Conservation (phyloP, 2,797 vertebrate species). For the Miichthys miiuy region DNA sequence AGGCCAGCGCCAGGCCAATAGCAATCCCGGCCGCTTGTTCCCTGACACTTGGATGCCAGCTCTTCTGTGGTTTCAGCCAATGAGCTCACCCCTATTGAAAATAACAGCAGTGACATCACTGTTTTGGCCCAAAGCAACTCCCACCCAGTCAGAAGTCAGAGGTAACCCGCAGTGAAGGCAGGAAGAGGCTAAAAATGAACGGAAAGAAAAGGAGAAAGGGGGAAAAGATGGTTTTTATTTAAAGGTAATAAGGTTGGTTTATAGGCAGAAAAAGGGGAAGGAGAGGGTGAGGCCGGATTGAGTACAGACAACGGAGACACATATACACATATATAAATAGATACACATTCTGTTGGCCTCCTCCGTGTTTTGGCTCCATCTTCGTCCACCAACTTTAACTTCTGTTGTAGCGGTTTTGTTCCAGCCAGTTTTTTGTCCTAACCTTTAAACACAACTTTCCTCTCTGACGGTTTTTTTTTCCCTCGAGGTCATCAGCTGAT, state of each 20-base stretch:
- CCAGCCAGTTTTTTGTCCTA: background rate
- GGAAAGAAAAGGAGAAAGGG: slow-evolving; percentile 53
- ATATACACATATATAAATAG: slow-evolving; percentile 42
- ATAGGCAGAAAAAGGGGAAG: slow-evolving; percentile 40
- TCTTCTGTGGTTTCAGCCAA: slow-evolving; percentile 77
- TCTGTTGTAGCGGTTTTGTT: slow-evolving; percentile 18
- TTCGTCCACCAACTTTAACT: slow-evolving; percentile 19
- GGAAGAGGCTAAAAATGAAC: slow-evolving; percentile 60
- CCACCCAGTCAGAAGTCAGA: slow-evolving; percentile 72
- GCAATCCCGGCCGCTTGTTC: slow-evolving; percentile 50
- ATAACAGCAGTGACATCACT: slow-evolving; percentile 81
- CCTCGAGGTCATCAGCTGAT: slow-evolving; percentile 53
- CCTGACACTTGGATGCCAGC: slow-evolving; percentile 80
- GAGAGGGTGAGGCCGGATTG: slow-evolving; percentile 55
- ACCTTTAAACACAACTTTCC: background rate
- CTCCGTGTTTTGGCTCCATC: slow-evolving; percentile 27
- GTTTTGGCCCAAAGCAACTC: slow-evolving; percentile 64
- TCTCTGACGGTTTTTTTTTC: slow-evolving; percentile 1
- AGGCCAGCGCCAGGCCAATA: slow-evolving; percentile 38
- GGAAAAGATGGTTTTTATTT: slow-evolving; percentile 64
- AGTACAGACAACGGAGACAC: slow-evolving; percentile 45
- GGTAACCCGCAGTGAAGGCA: slow-evolving; percentile 64
- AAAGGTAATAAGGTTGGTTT: slow-evolving; percentile 65
- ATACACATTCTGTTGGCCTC: slow-evolving; percentile 33
- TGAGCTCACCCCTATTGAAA: slow-evolving; percentile 81